Evolutionary conservation across 2,113 vertebrate species (phyloP), one percentile per base, ranked within the genome.

Genomic region (Myodes glareolus): DNA sequence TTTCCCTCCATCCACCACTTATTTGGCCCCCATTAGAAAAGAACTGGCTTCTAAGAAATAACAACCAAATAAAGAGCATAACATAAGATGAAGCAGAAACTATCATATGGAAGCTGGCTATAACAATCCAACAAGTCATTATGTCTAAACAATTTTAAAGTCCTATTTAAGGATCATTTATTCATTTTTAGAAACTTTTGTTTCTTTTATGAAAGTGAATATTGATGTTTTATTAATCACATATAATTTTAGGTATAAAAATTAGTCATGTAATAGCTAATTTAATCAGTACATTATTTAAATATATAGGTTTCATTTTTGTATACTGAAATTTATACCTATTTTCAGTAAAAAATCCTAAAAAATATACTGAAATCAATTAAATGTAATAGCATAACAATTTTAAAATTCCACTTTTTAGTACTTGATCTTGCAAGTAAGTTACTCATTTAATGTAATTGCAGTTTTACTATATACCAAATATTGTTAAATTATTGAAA

Each of bases 261-360:
- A 92, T 96, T 89, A 95, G 85, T 91, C 65, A 95, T 29, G n/a
- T 91, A 87, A 91, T 93, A 68, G 36, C 63, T 29, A 95, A 95
- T 88, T 97, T 89, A 95, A 80, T 82, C 93, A 65, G 36, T 72
- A 72, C n/a, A 94, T 93, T 94, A 92, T 92, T 95, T 63, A 95
- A 93, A 88, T 45, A 80, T 11, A 77, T 39, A 68, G 93, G 45
- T n/a, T 39, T 61, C 1, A 21, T 70, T 92, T 93, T 95, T 92
- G n/a, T n/a, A 93, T 93, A 13, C n/a, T 25, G 7, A 88, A 90
- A 93, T 92, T 45, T 95, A 93, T 94, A 75, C 63, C 85, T 82
- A 96, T 88, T 95, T 95, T 81, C 12, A 95, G 70, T 33, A 80
- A 75, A 11, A 68, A 78, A 14, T 58, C 45, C 47, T 72, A 84